Base-by-base conservation (phyloP, 1,140 invertebrate species). In the Diuraphis noxia region DNA sequence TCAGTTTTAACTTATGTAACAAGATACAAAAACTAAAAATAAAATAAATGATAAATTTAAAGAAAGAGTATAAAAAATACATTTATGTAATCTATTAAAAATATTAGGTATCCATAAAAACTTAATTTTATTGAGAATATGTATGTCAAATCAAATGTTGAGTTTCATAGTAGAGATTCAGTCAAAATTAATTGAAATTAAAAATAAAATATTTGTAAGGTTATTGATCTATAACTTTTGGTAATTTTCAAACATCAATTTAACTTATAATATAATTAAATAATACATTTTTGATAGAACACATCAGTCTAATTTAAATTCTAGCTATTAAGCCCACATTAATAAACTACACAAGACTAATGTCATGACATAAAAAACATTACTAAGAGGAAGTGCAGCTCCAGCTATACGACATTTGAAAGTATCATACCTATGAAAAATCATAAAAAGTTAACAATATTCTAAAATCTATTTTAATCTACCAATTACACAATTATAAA, bases 361-460 rank as follows among this genome's bases (percentile, higher is more conserved):
- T 81, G 13, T 13, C 40, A 82, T 38, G 23, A 91, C 77, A 21
- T 82, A 82, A n/a, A 95, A 38, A 92, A 94, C 93, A 93, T 95
- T 95, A 92, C 94, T 94, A 94, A 96, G 94, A 41, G 95, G 94
- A 13, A 94, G 95, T 2, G 96, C 94, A 10, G 97, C 97, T 36
- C 96, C 97, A 17, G 98, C 98, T 92, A 99, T 94, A 43, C 98
- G 95, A 94, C 98, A 99, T 93, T 97, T 98, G 93, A 97, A 97
- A 96, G 97, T 97, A 93, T 98, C 97, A 92, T 96, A 98, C 93
- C 96, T 96, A 93, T 87, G 94, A 94, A 92, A 86, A 52, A 77
- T 1, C 82, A 85, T 81, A 52, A 87, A n/a, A 63, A 52, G 25
- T 43, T 88, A 25, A 79, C 1, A 88, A 46, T 87, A 49, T 63